phyloP scores from a whole-genome alignment of 1,140 invertebrate species.

The Brachionus paranguensis region DNA sequence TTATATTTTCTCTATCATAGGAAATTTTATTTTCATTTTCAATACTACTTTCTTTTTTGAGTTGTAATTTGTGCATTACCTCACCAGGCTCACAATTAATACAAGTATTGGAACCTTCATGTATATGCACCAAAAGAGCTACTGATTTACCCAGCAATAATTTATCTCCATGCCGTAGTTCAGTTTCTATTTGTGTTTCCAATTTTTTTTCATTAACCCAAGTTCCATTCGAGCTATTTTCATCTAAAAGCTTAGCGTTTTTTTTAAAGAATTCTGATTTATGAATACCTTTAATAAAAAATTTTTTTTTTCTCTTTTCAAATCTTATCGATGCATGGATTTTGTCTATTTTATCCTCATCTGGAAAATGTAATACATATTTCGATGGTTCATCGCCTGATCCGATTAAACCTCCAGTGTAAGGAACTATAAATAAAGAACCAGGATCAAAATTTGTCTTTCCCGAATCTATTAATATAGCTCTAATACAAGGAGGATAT shows the following conservation, averaged over 20 bases:
- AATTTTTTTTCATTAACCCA: neutral
- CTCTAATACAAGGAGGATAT: conserved; percentile 24
- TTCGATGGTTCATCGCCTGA: neutral
- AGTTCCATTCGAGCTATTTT: neutral
- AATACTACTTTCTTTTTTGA: neutral
- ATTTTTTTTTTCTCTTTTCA: neutral
- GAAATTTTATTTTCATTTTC: neutral
- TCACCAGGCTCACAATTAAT: conserved; percentile 28
- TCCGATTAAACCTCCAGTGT: neutral
- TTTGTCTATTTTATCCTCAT: neutral
- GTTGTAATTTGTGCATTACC: neutral
- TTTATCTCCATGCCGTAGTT: neutral
- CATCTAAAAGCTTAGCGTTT: neutral
- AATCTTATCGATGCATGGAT: conserved; percentile 5
- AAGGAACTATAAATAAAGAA: neutral
- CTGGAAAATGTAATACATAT: neutral
- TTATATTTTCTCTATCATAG: neutral
- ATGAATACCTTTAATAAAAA: neutral
- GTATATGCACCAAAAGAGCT: neutral
- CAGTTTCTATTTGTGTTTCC: neutral
- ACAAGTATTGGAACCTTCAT: conserved; percentile 6
- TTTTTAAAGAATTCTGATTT: neutral
- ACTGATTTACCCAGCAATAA: neutral
- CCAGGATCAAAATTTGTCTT: neutral
- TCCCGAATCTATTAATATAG: neutral